Evolutionary conservation across 2,888 invertebrate genomes (phyloP), one percentile per base, ranked within the genome.

Genomic region (Mythimna pallens): DNA sequence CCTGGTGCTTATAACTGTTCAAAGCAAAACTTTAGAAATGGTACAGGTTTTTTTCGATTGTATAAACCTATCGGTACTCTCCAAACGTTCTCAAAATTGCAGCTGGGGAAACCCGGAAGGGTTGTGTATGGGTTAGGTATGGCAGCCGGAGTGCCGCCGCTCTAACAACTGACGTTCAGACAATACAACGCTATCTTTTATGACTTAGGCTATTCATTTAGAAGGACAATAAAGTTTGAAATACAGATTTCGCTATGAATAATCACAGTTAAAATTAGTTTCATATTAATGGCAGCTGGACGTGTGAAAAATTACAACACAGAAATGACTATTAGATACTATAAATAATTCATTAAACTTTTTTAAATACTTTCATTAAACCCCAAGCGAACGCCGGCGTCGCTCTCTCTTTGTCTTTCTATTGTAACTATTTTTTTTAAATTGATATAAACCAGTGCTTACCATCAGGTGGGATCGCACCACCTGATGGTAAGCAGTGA

Each of bases 201-300:
- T 76, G 58, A 63, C 79, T 78, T 81, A 54, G 9, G n/a, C 64
- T 34, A 67, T 78, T 79, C 76, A 65, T 82, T 76, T 73, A 54
- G 64, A 80, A 86, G 67, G 78, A 84, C 85, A 83, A 82, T 86
- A 78, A 76, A 80, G 68, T 59, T 73, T 75, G 34, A 73, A 74
- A 78, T 40, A 74, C 67, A 68, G 76, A 74, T 76, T 71, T 75
- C n/a, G 36, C 78, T 74, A 82, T 81, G 82, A 81, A 80, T 86
- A 86, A 84, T 75, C 70, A 62, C 20, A 34, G 34, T 58, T 76
- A 76, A 69, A 81, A 69, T 80, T 82, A 78, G 66, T 62, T 63
- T 54, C 55, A 58, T 76, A 59, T 65, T 73, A 67, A 72, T 77
- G 25, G 50, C 22, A 54, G 34, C 14, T 34, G 34, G 64, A 52